A percentile compares a stretch with the other conserved stretches of the same genome.
Conservation (phyloP, 2,888 invertebrate genomes). For the Sialis lutaria region DNA sequence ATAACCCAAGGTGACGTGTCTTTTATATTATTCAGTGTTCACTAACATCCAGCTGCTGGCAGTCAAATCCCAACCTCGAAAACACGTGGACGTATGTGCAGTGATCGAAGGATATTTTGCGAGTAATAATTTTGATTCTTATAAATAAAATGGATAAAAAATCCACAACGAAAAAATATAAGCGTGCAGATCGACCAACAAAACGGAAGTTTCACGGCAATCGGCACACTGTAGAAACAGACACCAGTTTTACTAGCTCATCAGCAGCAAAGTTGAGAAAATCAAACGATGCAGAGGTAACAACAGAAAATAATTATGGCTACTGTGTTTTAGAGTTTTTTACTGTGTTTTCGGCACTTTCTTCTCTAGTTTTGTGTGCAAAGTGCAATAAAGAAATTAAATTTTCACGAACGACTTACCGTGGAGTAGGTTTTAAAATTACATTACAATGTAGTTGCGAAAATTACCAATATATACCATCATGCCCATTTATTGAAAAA, state of each 20-base stretch:
- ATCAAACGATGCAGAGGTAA: slow-evolving; percentile 9
- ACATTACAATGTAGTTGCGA: slow-evolving; percentile 9
- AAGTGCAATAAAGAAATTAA: slow-evolving; percentile 4
- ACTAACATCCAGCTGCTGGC: too few relatives aligned
- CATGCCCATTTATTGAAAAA: slow-evolving; percentile 8
- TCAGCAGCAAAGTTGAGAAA: slow-evolving; percentile 11
- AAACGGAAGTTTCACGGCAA: slow-evolving; percentile 9
- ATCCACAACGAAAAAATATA: too few relatives aligned
- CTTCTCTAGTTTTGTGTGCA: slow-evolving; percentile 4
- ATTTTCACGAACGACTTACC: slow-evolving; percentile 7
- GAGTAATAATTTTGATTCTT: background rate
- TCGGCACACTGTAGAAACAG: slow-evolving; percentile 9
- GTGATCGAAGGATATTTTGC: accelerated
- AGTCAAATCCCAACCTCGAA: background rate
- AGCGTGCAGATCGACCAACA: background rate
- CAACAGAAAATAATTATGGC: slow-evolving; percentile 8
- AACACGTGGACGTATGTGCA: background rate
- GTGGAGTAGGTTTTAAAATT: slow-evolving; percentile 11
- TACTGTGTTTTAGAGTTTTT: slow-evolving; percentile 11
- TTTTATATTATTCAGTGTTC: too few relatives aligned
- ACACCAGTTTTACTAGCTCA: slow-evolving; percentile 10
- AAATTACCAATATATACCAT: slow-evolving; percentile 6
- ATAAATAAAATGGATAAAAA: background rate
- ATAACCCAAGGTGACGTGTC: too few relatives aligned
- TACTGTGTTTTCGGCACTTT: slow-evolving; percentile 8